phyloP scores from a whole-genome alignment of 2,797 vertebrate genomes.

The Gouania willdenowi region DNA sequence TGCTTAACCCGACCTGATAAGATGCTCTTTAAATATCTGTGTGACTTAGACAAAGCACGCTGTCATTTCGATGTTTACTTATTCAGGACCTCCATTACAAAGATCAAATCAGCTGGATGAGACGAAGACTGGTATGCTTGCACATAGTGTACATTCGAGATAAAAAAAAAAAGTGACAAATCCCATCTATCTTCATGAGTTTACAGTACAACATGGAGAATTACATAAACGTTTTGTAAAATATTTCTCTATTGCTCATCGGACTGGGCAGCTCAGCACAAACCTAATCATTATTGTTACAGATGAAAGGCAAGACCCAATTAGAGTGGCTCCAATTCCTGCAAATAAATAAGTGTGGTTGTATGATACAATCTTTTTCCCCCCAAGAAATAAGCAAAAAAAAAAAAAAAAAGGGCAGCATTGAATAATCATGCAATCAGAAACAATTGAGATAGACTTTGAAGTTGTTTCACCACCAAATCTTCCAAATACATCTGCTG shows the following conservation, averaged over 20 bases:
- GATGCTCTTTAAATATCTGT: slow-evolving; percentile 74
- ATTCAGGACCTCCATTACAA: slow-evolving; percentile 63
- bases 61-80: slow-evolving; percentile 71
- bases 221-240: too few species aligned
- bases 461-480: slow-evolving; percentile 74
- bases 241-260: slow-evolving; percentile 57
- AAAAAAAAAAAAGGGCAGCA: slow-evolving; percentile 76
- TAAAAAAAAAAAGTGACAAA: slow-evolving; percentile 17
- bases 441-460: slow-evolving; percentile 78
- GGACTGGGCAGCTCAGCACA: slow-evolving; percentile 67
- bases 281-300: slow-evolving; percentile 80
- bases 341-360: slow-evolving; percentile 86
- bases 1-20: slow-evolving; percentile 81
- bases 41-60: slow-evolving; percentile 62
- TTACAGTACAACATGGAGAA: slow-evolving; percentile 4
- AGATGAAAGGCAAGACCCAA: slow-evolving; percentile 80
- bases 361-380: slow-evolving; percentile 82
- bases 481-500: slow-evolving; percentile 76
- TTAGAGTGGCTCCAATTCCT: slow-evolving; percentile 82
- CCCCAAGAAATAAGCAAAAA: slow-evolving; percentile 76
- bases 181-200: slow-evolving; percentile 1
- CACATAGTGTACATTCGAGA: slow-evolving; percentile 30
- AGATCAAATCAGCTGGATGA: slow-evolving; percentile 60
- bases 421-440: slow-evolving; percentile 83
- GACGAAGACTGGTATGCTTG: slow-evolving; percentile 44